phyloP scores from a whole-genome alignment of 2,797 vertebrate genomes.

The Notolabrus celidotus region DNA sequence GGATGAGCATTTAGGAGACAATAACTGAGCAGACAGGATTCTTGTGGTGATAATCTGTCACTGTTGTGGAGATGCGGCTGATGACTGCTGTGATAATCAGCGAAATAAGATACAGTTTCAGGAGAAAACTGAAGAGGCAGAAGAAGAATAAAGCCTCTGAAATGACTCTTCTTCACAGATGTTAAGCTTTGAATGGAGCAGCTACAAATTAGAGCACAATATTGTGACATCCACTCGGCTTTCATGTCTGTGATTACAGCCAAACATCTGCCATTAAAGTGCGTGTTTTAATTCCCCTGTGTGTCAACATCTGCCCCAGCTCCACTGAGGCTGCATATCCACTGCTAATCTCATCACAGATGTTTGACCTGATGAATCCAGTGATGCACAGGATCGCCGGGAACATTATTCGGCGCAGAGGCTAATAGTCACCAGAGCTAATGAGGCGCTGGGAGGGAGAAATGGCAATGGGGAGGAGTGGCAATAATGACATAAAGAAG shows the following conservation, averaged over 20 bases:
- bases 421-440: slow-evolving; percentile 49
- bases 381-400: slow-evolving; percentile 17
- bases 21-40: slow-evolving; percentile 53
- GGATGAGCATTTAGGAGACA: slow-evolving; percentile 49
- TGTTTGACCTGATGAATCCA: slow-evolving; percentile 54
- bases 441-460: slow-evolving; percentile 46
- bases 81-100: slow-evolving; percentile 28
- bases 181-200: slow-evolving; percentile 5
- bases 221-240: background rate
- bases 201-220: background rate
- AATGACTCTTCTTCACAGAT: background rate
- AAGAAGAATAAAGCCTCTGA: slow-evolving; percentile 2
- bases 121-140: slow-evolving; percentile 8
- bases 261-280: background rate
- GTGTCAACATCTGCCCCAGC: slow-evolving; percentile 22
- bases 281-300: slow-evolving; percentile 11
- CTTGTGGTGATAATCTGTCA: slow-evolving; percentile 64
- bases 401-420: slow-evolving; percentile 45
- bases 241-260: slow-evolving; percentile 3
- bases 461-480: slow-evolving; percentile 25
- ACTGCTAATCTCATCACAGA: slow-evolving; percentile 28
- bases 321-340: slow-evolving; percentile 21
- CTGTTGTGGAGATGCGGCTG: slow-evolving; percentile 35
- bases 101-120: background rate
- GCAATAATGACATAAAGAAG: slow-evolving; percentile 43